Conservation (phyloP, 2,888 invertebrate species). For the Syritta pipiens region DNA sequence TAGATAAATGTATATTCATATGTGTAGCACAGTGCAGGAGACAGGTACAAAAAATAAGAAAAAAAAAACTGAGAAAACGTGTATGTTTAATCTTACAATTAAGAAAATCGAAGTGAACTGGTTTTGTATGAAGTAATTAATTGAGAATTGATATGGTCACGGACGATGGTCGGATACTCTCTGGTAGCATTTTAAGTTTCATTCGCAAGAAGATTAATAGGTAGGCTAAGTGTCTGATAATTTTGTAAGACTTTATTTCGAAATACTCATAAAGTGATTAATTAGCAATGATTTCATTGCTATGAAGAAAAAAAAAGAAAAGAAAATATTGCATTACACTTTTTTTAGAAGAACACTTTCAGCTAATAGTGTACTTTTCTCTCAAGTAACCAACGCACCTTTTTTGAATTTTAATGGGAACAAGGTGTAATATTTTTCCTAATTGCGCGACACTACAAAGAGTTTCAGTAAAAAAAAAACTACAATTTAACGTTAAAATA, state of each 20-base stretch:
- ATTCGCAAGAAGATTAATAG: no score
- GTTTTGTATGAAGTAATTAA: no score
- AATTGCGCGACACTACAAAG: constrained; percentile 45
- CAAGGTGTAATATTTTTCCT: constrained; percentile 24
- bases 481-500: constrained; percentile 39
- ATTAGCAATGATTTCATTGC: not conserved
- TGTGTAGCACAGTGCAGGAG: no score
- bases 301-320: not conserved
- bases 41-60: no score
- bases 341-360: not conserved
- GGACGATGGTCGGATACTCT: no score
- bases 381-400: constrained; percentile 1
- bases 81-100: constrained; percentile 9
- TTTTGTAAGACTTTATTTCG: no score
- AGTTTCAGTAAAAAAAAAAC: constrained; percentile 1
- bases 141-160: no score
- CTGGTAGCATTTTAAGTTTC: no score
- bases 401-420: constrained; percentile 32
- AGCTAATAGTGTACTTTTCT: constrained; percentile 4
- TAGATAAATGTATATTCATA: no score
- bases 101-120: constrained; percentile 22
- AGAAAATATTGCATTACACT: not conserved
- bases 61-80: no score
- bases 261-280: constrained; percentile 3
- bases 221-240: no score